Evolutionary conservation across 2,797 vertebrate species (phyloP).

Genomic region (Phrynocephalus guinanensis): DNA sequence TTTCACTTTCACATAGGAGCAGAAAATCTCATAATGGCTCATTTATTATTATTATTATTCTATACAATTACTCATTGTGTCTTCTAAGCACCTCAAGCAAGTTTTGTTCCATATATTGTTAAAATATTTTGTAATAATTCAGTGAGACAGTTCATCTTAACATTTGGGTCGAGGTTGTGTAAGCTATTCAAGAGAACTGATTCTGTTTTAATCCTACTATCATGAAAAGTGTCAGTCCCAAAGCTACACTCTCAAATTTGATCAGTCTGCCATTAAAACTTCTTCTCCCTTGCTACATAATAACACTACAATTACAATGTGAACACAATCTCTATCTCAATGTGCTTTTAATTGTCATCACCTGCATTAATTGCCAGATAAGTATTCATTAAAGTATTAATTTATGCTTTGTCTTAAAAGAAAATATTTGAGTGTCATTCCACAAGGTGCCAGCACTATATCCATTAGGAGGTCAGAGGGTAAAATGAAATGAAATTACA

Average conservation of each 20-base stretch:
- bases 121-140: not conserved
- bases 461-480: not conserved
- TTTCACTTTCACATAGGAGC: no score
- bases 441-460: not conserved
- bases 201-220: conserved; percentile 59
- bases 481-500: conserved; percentile 2
- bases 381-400: conserved; percentile 63
- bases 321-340: conserved; percentile 69
- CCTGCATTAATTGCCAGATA: conserved; percentile 72
- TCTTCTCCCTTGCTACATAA: conserved; percentile 61
- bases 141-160: not conserved
- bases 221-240: conserved; percentile 58
- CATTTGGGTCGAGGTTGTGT: not conserved
- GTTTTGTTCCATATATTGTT: no score
- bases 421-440: conserved; percentile 52
- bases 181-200: conserved; percentile 54
- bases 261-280: conserved; percentile 69
- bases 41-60: no score
- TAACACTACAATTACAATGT: conserved; percentile 65
- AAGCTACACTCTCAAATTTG: conserved; percentile 70
- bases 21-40: no score
- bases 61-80: no score
- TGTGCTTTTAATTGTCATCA: conserved; percentile 71
- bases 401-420: conserved; percentile 62
- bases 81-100: no score